A percentile compares a stretch with the other conserved stretches of the same genome.
Evolutionary conservation across 1,140 invertebrate genomes (phyloP).

Genomic region (Hyposmocoma kahamanoa): DNA sequence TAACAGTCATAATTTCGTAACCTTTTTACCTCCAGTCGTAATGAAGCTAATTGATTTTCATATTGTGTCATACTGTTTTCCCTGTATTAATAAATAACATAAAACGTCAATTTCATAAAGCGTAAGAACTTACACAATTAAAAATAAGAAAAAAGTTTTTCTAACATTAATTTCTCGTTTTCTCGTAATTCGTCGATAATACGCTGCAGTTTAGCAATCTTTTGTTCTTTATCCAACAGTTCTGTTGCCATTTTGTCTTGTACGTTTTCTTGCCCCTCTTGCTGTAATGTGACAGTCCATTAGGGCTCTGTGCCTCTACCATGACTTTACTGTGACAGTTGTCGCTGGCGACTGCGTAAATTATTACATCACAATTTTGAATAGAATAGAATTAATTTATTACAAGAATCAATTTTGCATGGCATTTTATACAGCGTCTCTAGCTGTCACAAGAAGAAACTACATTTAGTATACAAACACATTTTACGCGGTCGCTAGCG

Average conservation of each 20-base stretch:
- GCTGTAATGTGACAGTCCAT: too few relatives aligned
- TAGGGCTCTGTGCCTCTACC: too few relatives aligned
- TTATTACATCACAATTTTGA: too few relatives aligned
- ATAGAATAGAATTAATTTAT: too few relatives aligned
- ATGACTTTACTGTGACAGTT: too few relatives aligned
- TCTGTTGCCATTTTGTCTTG: constrained; percentile 52
- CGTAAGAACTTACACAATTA: too few relatives aligned
- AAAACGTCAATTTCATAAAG: neutral
- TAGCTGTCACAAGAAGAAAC: too few relatives aligned
- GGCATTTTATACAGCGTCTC: too few relatives aligned
- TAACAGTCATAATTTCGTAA: constrained; percentile 53
- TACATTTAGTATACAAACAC: too few relatives aligned
- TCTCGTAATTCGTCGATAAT: constrained; percentile 44
- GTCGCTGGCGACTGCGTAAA: too few relatives aligned
- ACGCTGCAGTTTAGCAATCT: constrained; percentile 44
- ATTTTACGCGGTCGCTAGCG: too few relatives aligned
- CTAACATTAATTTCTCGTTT: constrained; percentile 52
- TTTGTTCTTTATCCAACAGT: constrained; percentile 47
- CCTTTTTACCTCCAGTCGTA: constrained; percentile 47
- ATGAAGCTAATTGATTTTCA: constrained; percentile 42
- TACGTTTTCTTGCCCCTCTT: constrained; percentile 41
- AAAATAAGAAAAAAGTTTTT: constrained; percentile 6
- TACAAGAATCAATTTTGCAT: too few relatives aligned
- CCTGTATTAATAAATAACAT: constrained; percentile 23
- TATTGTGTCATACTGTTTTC: constrained; percentile 54